These are phyloP conservation scores for Cyclophora punctaria DNA, from an alignment of 2,888 invertebrate genomes.

Conservation along the genomic window DNA sequence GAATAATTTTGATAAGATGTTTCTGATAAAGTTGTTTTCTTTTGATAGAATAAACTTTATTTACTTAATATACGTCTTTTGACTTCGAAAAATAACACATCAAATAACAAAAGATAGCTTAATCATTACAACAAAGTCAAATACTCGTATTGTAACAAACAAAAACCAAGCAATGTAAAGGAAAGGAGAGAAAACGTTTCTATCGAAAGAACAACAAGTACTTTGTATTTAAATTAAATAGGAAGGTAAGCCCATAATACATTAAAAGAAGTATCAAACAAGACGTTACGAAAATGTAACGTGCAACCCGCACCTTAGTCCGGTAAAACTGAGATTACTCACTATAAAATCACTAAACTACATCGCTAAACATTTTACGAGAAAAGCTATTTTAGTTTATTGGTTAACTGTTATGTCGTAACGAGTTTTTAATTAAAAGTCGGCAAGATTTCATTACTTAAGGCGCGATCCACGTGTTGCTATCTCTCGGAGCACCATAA, in stretches of 20 bases:
- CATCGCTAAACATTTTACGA: constrained; percentile 11
- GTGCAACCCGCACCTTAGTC: constrained; percentile 30
- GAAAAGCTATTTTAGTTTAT: constrained; percentile 40
- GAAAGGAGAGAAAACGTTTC: neutral
- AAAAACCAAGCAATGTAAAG: no score
- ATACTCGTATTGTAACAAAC: no score
- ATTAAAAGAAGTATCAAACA: no score
- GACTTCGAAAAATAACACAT: no score
- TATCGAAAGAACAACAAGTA: neutral
- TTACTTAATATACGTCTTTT: no score
- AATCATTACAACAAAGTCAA: no score
- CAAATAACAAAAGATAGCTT: no score
- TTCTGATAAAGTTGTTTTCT: no score
- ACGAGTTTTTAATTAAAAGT: constrained; percentile 54
- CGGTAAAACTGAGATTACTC: constrained; percentile 34
- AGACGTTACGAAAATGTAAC: constrained; percentile 41
- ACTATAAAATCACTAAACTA: constrained; percentile 38
- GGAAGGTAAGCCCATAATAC: no score
- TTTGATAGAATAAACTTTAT: no score
- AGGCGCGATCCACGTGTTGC: constrained; percentile 57
- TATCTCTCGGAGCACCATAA: constrained; percentile 36
- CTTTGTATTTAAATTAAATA: no score
- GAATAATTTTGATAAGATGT: no score
- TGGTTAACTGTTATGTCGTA: constrained; percentile 38
- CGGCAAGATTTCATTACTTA: constrained; percentile 61